A percentile compares a stretch with the other conserved stretches of the same genome.
phyloP scores from a whole-genome alignment of 1,140 invertebrate species.

The Pomacea maculata region DNA sequence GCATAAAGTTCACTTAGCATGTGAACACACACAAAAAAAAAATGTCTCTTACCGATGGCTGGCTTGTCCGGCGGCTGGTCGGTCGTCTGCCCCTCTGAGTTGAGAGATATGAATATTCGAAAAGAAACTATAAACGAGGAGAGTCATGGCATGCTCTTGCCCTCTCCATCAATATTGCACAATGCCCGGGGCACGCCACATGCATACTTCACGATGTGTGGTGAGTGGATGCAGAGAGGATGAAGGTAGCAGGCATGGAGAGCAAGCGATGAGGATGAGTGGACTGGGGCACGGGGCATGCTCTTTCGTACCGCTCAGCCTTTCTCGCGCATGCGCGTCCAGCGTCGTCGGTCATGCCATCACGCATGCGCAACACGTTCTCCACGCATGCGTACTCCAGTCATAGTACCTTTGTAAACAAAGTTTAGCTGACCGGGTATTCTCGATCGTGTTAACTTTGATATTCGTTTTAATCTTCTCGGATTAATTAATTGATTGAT shows the following conservation, averaged over 20 bases:
- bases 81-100: constrained; percentile 72
- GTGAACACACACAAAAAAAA: constrained; percentile 15
- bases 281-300: background rate
- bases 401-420: too few species aligned
- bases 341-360: too few species aligned
- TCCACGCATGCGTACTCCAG: too few species aligned
- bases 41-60: constrained; percentile 19
- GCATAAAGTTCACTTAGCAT: background rate
- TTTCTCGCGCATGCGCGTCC: constrained; percentile 24
- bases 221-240: background rate
- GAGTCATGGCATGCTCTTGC: constrained; percentile 18
- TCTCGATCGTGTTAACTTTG: too few species aligned
- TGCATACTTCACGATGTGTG: background rate
- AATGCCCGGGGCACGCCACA: constrained; percentile 20
- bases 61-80: constrained; percentile 21
- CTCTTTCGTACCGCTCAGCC: constrained; percentile 15
- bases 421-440: too few species aligned
- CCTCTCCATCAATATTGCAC: constrained; percentile 32
- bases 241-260: background rate
- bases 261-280: too few species aligned
- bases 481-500: too few species aligned
- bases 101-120: constrained; percentile 83
- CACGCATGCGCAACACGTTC: too few species aligned
- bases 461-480: too few species aligned
- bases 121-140: constrained; percentile 74